phyloP scores from a whole-genome alignment of 92 coral and sea anemone species.

The Zoanthus solanderi region DNA sequence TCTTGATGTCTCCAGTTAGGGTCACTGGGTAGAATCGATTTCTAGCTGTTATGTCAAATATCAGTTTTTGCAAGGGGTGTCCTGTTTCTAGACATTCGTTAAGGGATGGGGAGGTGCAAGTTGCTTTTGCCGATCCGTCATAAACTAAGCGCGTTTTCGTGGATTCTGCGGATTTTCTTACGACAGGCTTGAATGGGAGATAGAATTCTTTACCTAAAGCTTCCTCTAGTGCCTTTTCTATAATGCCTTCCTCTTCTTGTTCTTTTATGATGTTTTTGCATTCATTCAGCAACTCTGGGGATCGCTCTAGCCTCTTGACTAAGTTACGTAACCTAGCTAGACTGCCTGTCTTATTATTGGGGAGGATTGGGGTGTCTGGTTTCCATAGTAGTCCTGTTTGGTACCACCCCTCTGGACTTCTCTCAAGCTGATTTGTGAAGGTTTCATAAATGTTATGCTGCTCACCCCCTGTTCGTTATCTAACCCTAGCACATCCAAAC shows the following conservation, averaged over 20 bases:
- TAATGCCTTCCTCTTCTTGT: too few species aligned
- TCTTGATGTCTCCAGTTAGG: too few species aligned
- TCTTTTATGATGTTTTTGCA: too few species aligned
- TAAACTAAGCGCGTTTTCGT: slow-evolving; percentile 2
- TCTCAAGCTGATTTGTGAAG: slow-evolving; percentile 46
- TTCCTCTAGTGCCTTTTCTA: too few species aligned
- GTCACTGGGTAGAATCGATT: too few species aligned
- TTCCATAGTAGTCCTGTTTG: too few species aligned
- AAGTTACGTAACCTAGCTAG: too few species aligned
- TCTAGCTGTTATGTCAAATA: too few species aligned
- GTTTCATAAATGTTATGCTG: slow-evolving; percentile 42
- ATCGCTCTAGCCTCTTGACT: too few species aligned
- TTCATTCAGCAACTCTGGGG: too few species aligned
- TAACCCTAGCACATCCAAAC: slow-evolving; percentile 54
- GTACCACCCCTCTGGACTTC: neutral
- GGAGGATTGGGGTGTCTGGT: too few species aligned
- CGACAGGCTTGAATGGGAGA: slow-evolving; percentile 41
- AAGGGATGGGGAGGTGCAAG: neutral
- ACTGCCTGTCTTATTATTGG: too few species aligned
- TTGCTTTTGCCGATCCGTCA: slow-evolving; percentile 21
- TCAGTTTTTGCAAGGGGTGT: neutral
- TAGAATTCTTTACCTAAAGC: slow-evolving; percentile 35
- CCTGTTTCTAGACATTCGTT: neutral
- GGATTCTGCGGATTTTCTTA: neutral
- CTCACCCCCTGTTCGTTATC: slow-evolving; percentile 46